phyloP scores from a whole-genome alignment of 2,888 invertebrate species.

The Tupiocoris notatus region DNA sequence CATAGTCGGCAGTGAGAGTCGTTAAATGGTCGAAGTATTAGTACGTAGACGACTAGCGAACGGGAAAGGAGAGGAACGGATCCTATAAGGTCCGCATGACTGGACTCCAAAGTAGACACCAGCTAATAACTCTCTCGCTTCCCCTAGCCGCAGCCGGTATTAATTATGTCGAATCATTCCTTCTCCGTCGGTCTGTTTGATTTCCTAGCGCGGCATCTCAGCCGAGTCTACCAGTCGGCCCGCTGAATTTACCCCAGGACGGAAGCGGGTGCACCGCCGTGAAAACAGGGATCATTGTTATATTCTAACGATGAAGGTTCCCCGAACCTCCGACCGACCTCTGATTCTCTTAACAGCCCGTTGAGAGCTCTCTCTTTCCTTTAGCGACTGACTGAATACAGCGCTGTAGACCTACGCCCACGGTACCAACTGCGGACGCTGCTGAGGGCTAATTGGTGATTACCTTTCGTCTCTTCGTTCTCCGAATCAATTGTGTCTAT shows the following conservation, averaged over 20 bases:
- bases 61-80: background rate
- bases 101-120: conserved; percentile 40
- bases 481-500: conserved; percentile 11
- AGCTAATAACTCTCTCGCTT: conserved; percentile 9
- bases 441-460: conserved; percentile 39
- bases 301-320: conserved; percentile 35
- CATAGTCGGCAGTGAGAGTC: background rate
- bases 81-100: conserved; percentile 29
- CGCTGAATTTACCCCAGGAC: conserved; percentile 7
- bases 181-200: background rate
- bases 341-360: background rate
- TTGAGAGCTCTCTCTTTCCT: background rate
- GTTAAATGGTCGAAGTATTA: background rate
- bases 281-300: conserved; percentile 41
- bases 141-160: conserved; percentile 18
- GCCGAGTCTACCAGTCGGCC: background rate
- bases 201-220: background rate
- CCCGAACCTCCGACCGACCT: background rate
- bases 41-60: background rate
- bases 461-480: conserved; percentile 8
- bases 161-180: conserved; percentile 18
- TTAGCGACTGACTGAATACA: background rate
- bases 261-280: conserved; percentile 11
- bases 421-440: background rate
- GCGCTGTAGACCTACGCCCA: background rate